Base-by-base conservation (phyloP, 2,888 invertebrate genomes). In the Perizoma affinitatum region DNA sequence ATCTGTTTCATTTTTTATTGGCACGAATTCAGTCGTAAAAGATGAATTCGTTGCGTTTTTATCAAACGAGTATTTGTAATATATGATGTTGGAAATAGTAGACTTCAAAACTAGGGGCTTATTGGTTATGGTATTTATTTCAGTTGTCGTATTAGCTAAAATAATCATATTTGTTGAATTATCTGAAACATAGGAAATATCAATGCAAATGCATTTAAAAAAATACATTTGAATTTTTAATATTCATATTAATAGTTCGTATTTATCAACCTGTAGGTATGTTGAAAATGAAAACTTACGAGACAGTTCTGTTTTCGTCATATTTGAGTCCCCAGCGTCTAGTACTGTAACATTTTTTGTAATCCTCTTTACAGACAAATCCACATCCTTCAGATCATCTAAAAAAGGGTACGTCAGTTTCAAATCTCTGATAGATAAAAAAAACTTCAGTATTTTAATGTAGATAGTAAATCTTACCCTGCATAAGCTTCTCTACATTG, bases 401-500 rank as follows among this genome's bases (percentile, higher is more conserved):
- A 46, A 38, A 41, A 47, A 46, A 42, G 1, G 36, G 22, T 33
- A n/a, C 8, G 7, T 22, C 22, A 2, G 22, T 22, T 22, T 22
- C 22, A 22, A 1, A 22, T 22, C 22, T 22, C 22, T 22, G 22
- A 22, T 22, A 22, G 22, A 22, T 22, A 22, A 22, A 22, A 22
- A 22, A 22, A 22, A 22, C 22, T 2, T 22, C n/a, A n/a, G 22
- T 22, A 2, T 22, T 22, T 22, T 22, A n/a, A n/a, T n/a, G n/a
- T n/a, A n/a, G n/a, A n/a, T n/a, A 22, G 10, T 43, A 11, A 38
- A 42, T 42, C 10, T 50, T 49, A 58, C 58, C 53, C 7, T 44
- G 11, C 4, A 10, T n/a, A 40, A 6, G 6, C 6, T 11, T 38
- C 4, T 11, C 38, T 5, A 48, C 6, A 42, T 48, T 8, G 6